A percentile compares a stretch with the other conserved stretches of the same genome.
These are phyloP conservation scores for Drosophila atripex DNA, from an alignment of 2,888 invertebrate species.

Conservation along the genomic window DNA sequence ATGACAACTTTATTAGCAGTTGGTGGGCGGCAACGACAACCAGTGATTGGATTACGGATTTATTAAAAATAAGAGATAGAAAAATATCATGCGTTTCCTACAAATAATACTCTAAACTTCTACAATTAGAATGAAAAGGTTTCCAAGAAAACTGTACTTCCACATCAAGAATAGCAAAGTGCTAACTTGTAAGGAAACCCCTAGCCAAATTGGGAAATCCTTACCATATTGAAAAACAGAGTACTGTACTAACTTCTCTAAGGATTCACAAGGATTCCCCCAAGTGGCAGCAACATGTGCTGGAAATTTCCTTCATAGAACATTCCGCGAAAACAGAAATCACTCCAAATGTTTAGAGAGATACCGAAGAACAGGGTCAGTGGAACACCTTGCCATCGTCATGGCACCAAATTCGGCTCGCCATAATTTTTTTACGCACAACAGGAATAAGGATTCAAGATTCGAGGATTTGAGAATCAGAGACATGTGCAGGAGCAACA, in stretches of 20 bases:
- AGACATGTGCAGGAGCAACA: constrained; percentile 77
- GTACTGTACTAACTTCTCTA: constrained; percentile 28
- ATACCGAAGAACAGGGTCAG: constrained; percentile 55
- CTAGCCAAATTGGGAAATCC: background rate
- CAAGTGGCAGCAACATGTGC: constrained; percentile 15
- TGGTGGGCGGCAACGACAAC: constrained; percentile 43
- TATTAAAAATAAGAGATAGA: background rate
- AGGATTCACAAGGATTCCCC: constrained; percentile 18
- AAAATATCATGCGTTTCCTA: background rate
- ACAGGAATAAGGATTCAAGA: constrained; percentile 36
- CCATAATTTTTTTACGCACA: constrained; percentile 47
- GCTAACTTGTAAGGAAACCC: background rate
- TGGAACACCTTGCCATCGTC: constrained; percentile 77
- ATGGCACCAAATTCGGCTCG: constrained; percentile 55
- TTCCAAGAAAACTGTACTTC: background rate
- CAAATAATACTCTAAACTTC: background rate
- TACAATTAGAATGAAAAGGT: background rate
- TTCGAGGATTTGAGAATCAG: constrained; percentile 27
- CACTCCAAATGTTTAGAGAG: constrained; percentile 42
- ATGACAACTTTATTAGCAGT: constrained; percentile 72
- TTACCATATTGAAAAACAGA: background rate
- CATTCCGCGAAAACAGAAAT: constrained; percentile 39
- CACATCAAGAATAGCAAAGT: background rate
- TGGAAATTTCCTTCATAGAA: constrained; percentile 47
- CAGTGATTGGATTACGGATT: constrained; percentile 9